These are phyloP conservation scores for Papilio dardanus DNA, from an alignment of 1,140 invertebrate species.

Conservation along the genomic window DNA sequence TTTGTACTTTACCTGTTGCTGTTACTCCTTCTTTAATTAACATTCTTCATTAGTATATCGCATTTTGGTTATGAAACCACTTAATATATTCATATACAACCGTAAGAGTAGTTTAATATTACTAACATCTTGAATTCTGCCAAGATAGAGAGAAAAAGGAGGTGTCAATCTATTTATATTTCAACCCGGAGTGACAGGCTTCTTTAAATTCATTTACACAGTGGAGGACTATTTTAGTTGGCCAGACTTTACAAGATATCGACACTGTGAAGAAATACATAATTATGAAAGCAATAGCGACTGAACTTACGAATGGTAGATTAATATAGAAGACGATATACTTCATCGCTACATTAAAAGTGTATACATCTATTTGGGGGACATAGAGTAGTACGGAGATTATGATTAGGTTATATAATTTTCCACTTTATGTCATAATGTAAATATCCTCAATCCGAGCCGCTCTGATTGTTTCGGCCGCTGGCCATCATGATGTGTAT, in stretches of 20 bases:
- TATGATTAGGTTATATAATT: neutral
- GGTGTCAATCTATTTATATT: too few relatives aligned
- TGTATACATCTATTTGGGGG: neutral
- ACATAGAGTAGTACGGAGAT: neutral
- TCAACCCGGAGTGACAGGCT: too few relatives aligned
- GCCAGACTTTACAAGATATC: too few relatives aligned
- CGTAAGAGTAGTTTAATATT: neutral
- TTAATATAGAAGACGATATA: neutral
- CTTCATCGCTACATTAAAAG: too few relatives aligned
- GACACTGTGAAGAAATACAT: too few relatives aligned
- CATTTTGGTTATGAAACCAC: neutral
- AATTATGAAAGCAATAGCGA: too few relatives aligned
- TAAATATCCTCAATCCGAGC: slow-evolving; percentile 49
- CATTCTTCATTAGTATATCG: neutral
- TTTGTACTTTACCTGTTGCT: slow-evolving; percentile 27
- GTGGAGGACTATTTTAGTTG: too few relatives aligned
- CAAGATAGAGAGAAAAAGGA: too few relatives aligned
- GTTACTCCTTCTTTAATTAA: neutral
- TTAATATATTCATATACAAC: neutral
- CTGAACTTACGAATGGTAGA: too few relatives aligned
- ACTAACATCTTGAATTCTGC: neutral
- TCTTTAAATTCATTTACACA: too few relatives aligned
- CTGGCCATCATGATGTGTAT: slow-evolving; percentile 60
- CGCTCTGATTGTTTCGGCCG: slow-evolving; percentile 68
- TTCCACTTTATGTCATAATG: neutral